A percentile compares a stretch with the other conserved stretches of the same genome.
phyloP scores from a whole-genome alignment of 2,113 vertebrate species.

The Cochlearius cochlearius region DNA sequence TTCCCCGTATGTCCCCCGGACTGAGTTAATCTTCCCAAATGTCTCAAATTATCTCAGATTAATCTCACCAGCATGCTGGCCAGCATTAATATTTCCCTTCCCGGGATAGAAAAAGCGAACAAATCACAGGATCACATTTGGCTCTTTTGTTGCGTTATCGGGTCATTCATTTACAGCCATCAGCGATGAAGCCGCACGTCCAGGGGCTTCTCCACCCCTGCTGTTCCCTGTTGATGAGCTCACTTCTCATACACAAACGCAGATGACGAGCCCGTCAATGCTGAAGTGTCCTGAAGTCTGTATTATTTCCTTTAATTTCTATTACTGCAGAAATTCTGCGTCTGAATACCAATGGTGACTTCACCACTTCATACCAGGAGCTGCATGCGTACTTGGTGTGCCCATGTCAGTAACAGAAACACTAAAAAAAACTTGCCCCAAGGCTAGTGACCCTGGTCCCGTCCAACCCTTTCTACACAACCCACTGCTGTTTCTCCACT shows the following conservation, averaged over 20 bases:
- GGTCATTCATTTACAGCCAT: neutral
- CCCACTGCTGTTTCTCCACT: neutral
- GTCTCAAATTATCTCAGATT: neutral
- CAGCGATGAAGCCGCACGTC: neutral
- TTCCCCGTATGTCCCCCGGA: neutral
- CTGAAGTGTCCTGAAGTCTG: neutral
- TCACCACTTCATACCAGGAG: neutral
- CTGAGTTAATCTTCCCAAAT: neutral
- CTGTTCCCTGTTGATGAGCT: neutral
- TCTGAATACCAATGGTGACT: neutral
- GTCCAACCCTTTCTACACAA: neutral
- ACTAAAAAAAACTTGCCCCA: neutral
- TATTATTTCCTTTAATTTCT: neutral
- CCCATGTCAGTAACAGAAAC: neutral
- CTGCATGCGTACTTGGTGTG: neutral
- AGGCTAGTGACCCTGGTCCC: neutral
- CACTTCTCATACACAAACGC: neutral
- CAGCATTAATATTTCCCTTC: neutral
- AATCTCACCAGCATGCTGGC: neutral
- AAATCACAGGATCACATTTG: neutral
- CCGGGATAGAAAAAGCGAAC: neutral
- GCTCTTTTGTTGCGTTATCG: accelerated
- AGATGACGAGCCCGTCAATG: neutral
- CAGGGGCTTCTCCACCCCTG: neutral
- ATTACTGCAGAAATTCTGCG: neutral